Percentiles rank a stretch among this genome's conserved stretches.
Evolutionary conservation across 2,797 vertebrate genomes (phyloP).

Genomic region (Propithecus perrieri): DNA sequence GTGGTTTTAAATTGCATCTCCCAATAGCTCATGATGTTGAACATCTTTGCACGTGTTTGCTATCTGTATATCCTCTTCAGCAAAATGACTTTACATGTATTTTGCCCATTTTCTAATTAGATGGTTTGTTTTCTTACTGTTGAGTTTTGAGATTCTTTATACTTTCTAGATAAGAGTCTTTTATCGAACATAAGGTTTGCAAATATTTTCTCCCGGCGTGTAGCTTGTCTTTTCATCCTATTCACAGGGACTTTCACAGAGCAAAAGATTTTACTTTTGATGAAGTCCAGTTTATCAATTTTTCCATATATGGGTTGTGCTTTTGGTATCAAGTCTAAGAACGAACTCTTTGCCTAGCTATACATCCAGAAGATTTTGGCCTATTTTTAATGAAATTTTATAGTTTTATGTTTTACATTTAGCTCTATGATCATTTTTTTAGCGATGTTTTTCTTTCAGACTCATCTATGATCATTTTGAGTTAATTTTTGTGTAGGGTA

Average conservation of each 20-base stretch:
- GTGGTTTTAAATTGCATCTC: not conserved
- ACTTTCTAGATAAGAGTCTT: not conserved
- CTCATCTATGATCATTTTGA: not conserved
- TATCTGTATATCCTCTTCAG: not conserved
- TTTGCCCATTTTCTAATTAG: not conserved
- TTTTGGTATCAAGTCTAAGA: slow-evolving; percentile 12
- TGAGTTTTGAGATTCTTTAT: not conserved
- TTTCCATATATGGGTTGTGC: not conserved
- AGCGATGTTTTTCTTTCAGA: too few relatives aligned
- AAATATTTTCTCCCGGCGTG: not conserved
- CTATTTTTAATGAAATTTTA: not conserved
- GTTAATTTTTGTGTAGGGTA: not conserved
- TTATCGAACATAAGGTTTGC: not conserved
- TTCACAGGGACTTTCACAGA: not conserved
- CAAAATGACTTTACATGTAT: not conserved
- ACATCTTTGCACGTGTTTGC: not conserved
- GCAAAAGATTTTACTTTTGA: not conserved
- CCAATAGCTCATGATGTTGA: not conserved
- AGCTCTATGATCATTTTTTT: not conserved
- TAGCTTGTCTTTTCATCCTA: not conserved
- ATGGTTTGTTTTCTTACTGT: not conserved
- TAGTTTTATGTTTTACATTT: not conserved
- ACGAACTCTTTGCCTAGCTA: not conserved
- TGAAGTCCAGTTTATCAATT: not conserved
- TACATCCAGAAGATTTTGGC: not conserved